phyloP scores from a whole-genome alignment of 1,140 invertebrate species.

The Drosophila littoralis region DNA sequence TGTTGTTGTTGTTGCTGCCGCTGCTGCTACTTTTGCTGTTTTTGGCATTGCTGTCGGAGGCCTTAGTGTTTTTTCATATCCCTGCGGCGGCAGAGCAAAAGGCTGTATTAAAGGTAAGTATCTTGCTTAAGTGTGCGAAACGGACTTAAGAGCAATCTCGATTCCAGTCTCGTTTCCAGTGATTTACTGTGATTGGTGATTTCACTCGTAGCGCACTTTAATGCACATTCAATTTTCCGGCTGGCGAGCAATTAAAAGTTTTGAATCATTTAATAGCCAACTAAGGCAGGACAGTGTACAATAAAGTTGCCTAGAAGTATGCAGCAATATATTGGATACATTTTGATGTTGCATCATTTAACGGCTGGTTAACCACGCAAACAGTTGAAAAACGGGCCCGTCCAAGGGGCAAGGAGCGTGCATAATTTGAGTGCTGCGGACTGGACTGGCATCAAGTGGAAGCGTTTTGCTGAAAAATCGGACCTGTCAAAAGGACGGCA shows the following conservation, averaged over 20 bases:
- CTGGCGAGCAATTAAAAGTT: constrained; percentile 55
- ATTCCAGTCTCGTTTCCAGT: constrained; percentile 4
- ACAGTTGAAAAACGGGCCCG: constrained; percentile 58
- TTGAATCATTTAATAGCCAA: constrained; percentile 55
- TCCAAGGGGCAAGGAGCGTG: constrained; percentile 17
- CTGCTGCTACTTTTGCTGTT: constrained; percentile 40
- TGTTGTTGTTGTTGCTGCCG: constrained; percentile 20
- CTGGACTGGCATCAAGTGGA: constrained; percentile 35
- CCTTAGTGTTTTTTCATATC: constrained; percentile 65
- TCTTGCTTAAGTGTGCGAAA: constrained; percentile 61
- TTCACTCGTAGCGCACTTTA: constrained; percentile 42
- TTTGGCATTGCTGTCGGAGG: constrained; percentile 51
- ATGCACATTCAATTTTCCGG: constrained; percentile 59
- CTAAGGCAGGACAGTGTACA: constrained; percentile 24
- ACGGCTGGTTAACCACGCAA: constrained; percentile 69
- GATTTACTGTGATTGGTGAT: constrained; percentile 40
- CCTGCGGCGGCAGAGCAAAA: constrained; percentile 42
- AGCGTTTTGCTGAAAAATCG: constrained; percentile 36
- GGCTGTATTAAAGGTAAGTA: constrained; percentile 56
- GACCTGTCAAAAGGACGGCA: constrained; percentile 31
- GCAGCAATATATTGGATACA: constrained; percentile 42
- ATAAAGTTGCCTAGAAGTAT: constrained; percentile 33
- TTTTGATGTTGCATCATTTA: constrained; percentile 60
- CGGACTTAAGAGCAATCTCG: constrained; percentile 39
- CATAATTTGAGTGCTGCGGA: constrained; percentile 40